Base-by-base conservation (phyloP, 2,888 invertebrate genomes). In the Carcina quercana region DNA sequence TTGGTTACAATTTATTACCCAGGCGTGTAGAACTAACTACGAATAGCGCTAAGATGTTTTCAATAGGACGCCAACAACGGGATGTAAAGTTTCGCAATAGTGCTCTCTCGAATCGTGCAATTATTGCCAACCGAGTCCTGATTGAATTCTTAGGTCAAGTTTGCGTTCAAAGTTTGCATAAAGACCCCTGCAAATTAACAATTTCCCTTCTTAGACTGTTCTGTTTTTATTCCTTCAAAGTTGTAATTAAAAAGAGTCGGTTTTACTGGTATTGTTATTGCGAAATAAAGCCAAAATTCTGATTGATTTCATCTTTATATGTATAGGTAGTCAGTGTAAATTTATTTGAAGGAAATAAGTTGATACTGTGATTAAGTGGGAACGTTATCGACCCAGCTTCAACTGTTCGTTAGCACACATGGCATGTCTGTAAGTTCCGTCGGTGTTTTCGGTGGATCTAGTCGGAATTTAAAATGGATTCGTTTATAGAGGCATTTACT, bases 101-200 rank as follows among this genome's bases (percentile, higher is more conserved):
- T 70, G 63, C 63, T 63, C 67, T 72, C 62, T 59, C 56, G 61
- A 63, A 64, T 67, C 63, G 62, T 52, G 68, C 72, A 78, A 76
- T 79, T 74, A 80, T 79, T 71, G 65, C 70, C 64, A 62, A 69
- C 69, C 64, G 53, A 74, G 59, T 70, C 64, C 63, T 76, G 76
- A 76, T 79, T 76, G 75, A 79, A 78, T 76, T 75, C 75, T 74
- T 71, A 68, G 72, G 69, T 74, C 63, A 74, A 74, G 68, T 78
- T 76, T 72, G 65, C 62, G 48, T 50, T 59, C 44, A 50, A 68
- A 75, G 61, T 74, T 79, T 75, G 66, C 66, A 73, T 72, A 63
- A 75, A 74, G 69, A 63, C 60, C 48, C 55, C 62, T 55, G 59
- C 52, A 69, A 73, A 75, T 72, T 61, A 71, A 66, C 60, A 62